phyloP scores from a whole-genome alignment of 1,140 invertebrate species.

The Nomia melanderi region DNA sequence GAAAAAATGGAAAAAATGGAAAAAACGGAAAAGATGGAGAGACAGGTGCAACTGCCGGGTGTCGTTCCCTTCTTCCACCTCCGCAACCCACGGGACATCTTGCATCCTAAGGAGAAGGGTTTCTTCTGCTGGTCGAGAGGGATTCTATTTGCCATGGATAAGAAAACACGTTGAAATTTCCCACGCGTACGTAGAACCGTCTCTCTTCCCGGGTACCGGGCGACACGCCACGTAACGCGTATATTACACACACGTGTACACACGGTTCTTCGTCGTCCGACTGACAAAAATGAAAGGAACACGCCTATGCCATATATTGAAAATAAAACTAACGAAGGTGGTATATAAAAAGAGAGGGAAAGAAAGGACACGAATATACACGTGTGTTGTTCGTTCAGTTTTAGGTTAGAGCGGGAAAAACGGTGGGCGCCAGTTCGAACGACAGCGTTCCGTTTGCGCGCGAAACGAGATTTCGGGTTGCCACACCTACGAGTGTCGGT shows the following conservation, averaged over 20 bases:
- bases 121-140: conserved; percentile 55
- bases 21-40: not conserved
- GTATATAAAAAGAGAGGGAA: not conserved
- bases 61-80: conserved; percentile 43
- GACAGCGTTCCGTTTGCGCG: too few relatives aligned
- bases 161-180: conserved; percentile 38
- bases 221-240: not conserved
- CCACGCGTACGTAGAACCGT: conserved; percentile 13
- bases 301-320: conserved; percentile 33
- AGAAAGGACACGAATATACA: not conserved
- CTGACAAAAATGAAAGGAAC: not conserved
- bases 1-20: not conserved
- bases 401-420: too few relatives aligned
- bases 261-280: conserved; percentile 10
- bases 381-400: conserved; percentile 6
- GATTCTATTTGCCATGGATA: conserved; percentile 48
- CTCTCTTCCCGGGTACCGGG: not conserved
- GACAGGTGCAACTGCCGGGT: not conserved
- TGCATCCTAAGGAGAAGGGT: conserved; percentile 29
- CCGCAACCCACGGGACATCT: conserved; percentile 19
- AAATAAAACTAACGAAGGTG: conserved; percentile 2
- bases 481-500: too few relatives aligned
- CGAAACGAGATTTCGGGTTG: too few relatives aligned
- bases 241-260: conserved; percentile 13
- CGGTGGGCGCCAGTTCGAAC: too few relatives aligned